Evolutionary conservation across 2,113 vertebrate genomes (phyloP).

Genomic region (Gnathochromis pfefferi): DNA sequence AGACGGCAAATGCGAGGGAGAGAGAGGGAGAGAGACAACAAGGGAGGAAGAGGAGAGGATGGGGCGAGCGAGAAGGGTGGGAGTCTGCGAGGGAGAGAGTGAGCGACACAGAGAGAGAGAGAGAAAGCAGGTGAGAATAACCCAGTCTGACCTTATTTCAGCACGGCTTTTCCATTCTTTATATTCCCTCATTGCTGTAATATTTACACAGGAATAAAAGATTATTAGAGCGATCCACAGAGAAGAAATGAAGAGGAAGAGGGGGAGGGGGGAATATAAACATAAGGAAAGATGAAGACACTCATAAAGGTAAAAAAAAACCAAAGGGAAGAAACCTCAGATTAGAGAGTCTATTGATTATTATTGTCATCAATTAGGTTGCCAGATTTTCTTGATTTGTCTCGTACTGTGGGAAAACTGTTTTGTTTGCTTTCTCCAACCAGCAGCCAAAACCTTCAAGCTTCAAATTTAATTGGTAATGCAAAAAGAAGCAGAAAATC

Average conservation of each 20-base stretch:
- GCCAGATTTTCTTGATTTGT: neutral
- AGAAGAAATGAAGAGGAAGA: conserved; percentile 31
- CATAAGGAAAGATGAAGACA: neutral
- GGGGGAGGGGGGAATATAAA: neutral
- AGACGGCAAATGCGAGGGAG: conserved; percentile 27
- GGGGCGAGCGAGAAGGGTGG: neutral
- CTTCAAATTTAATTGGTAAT: neutral
- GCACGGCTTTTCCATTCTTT: conserved; percentile 35
- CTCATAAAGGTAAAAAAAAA: neutral
- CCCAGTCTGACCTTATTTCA: conserved; percentile 56
- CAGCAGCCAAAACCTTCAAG: neutral
- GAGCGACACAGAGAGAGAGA: neutral
- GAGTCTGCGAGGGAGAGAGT: neutral
- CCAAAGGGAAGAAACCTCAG: neutral
- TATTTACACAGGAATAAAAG: conserved; percentile 62
- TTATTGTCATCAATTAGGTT: neutral
- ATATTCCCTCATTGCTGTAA: conserved; percentile 50
- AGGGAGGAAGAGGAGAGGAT: neutral
- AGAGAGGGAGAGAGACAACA: neutral
- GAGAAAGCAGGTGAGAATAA: conserved; percentile 53
- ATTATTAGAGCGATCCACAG: conserved; percentile 46
- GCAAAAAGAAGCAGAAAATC: neutral
- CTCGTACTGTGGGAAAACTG: neutral
- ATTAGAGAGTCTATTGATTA: neutral
- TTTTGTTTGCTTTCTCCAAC: neutral